A percentile compares a stretch with the other conserved stretches of the same genome.
phyloP scores from a whole-genome alignment of 2,888 invertebrate species.

The Cantharis nigra region DNA sequence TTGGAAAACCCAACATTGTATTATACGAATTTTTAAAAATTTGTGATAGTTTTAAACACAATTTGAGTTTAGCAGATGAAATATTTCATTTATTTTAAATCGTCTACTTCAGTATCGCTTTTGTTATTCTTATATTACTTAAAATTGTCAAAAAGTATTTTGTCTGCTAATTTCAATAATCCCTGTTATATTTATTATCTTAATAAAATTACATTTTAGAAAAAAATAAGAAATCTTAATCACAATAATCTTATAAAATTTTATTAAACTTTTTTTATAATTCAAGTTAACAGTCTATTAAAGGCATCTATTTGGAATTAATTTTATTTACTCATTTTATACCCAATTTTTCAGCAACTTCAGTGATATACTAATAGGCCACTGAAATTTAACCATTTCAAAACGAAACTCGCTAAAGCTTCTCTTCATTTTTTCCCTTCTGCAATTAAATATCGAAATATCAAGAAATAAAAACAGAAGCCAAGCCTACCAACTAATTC shows the following conservation, averaged over 20 bases:
- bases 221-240: slow-evolving; percentile 3
- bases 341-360: neutral
- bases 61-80: neutral
- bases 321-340: neutral
- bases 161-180: neutral
- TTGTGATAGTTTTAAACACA: slow-evolving; percentile 4
- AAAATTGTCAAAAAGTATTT: neutral
- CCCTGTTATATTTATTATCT: slow-evolving; percentile 1
- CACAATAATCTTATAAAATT: slow-evolving; percentile 1
- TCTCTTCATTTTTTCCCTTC: neutral
- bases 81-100: neutral
- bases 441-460: too few species aligned
- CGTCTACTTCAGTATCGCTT: neutral
- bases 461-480: too few species aligned
- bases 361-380: neutral
- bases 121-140: neutral
- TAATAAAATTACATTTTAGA: neutral
- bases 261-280: slow-evolving; percentile 2
- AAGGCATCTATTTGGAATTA: slow-evolving; percentile 1
- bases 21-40: slow-evolving; percentile 3
- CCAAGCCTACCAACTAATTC: too few species aligned
- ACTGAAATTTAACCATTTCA: neutral
- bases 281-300: slow-evolving; percentile 4
- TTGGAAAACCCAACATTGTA: neutral
- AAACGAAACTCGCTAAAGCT: neutral